Evolutionary conservation across 2,113 vertebrate species (phyloP).

Genomic region (Galeopterus variegatus): DNA sequence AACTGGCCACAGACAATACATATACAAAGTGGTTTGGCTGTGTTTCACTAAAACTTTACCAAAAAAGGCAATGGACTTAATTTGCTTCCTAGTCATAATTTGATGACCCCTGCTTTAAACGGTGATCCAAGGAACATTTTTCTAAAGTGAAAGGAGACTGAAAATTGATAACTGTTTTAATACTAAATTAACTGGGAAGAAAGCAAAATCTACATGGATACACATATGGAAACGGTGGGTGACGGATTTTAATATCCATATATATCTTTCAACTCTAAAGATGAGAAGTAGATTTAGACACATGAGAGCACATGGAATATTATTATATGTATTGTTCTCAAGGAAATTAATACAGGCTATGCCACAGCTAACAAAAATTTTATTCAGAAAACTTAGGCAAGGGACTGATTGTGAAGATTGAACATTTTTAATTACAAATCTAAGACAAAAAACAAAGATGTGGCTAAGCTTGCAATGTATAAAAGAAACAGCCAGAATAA

Average conservation of each 20-base stretch:
- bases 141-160: background rate
- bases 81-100: background rate
- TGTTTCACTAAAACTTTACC: background rate
- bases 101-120: background rate
- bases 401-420: background rate
- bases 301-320: background rate
- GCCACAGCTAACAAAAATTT: background rate
- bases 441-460: background rate
- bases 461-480: background rate
- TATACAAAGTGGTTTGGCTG: background rate
- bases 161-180: background rate
- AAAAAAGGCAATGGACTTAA: background rate
- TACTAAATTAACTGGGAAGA: background rate
- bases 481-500: background rate
- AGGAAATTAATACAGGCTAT: background rate
- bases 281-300: background rate
- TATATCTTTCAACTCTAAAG: background rate
- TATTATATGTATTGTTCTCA: background rate
- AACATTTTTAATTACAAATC: background rate
- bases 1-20: background rate
- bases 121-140: background rate
- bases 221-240: background rate
- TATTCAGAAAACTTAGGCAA: background rate
- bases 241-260: background rate
- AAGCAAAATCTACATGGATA: background rate